These are phyloP conservation scores for Scelioninae gen. 2 DNA, from an alignment of 2,888 invertebrate species.

Conservation along the genomic window DNA sequence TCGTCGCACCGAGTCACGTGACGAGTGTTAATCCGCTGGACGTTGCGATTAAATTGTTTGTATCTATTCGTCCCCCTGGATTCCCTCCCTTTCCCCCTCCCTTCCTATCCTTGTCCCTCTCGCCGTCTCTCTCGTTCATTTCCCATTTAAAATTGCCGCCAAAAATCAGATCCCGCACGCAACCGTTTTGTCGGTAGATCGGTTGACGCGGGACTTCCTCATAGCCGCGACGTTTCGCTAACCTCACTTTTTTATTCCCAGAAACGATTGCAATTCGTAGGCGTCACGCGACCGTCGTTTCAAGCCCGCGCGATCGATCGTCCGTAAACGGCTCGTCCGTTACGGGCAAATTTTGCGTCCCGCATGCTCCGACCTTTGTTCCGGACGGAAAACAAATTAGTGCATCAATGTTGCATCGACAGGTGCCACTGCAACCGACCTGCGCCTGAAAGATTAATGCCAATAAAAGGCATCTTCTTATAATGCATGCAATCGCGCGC, in stretches of 20 bases:
- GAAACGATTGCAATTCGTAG: conserved; percentile 15
- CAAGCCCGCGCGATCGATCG: background rate
- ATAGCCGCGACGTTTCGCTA: too few species aligned
- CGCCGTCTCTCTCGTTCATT: too few species aligned
- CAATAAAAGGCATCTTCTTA: conserved; percentile 16
- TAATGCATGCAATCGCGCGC: conserved; percentile 13
- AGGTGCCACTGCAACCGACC: background rate
- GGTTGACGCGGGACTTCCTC: too few species aligned
- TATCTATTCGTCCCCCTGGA: too few species aligned
- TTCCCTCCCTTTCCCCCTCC: too few species aligned
- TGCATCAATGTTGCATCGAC: conserved; percentile 10
- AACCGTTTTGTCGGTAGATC: too few species aligned
- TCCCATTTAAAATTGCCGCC: too few species aligned
- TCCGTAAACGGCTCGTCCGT: conserved; percentile 10
- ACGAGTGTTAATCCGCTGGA: too few species aligned
- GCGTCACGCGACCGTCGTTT: conserved; percentile 20
- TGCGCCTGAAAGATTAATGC: conserved; percentile 16
- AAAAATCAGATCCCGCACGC: too few species aligned
- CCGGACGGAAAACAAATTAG: conserved; percentile 4
- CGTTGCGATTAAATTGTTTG: too few species aligned
- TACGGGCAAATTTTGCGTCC: conserved; percentile 1
- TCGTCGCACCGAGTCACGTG: too few species aligned
- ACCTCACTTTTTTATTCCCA: conserved; percentile 7
- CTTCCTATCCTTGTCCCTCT: too few species aligned
- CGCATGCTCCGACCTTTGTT: background rate